Percentiles rank a stretch among this genome's conserved stretches.
Conservation (phyloP, 2,113 vertebrate species). For the Columba livia region DNA sequence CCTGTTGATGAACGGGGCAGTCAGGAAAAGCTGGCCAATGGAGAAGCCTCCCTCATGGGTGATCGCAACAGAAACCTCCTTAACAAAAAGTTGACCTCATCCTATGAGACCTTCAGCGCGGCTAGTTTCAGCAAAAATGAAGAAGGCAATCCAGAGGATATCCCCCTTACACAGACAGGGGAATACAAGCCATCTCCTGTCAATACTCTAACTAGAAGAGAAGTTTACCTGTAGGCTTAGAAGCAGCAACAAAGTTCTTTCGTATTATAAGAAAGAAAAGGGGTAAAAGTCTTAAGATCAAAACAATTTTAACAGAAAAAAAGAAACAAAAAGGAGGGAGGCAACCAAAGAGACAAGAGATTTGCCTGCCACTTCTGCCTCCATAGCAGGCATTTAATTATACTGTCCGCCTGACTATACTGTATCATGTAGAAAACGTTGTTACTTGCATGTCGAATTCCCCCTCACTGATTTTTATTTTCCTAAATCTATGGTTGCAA, state of each 20-base stretch:
- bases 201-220: constrained; percentile 95
- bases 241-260: constrained; percentile 67
- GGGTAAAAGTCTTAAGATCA: constrained; percentile 64
- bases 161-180: constrained; percentile 93
- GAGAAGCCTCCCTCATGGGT: constrained; percentile 93
- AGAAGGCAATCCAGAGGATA: constrained; percentile 91
- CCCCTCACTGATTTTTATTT: constrained; percentile 74
- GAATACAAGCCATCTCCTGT: constrained; percentile 98
- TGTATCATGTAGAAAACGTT: constrained; percentile 90
- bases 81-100: constrained; percentile 97
- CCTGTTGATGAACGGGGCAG: constrained; percentile 89
- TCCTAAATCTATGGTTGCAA: constrained; percentile 76
- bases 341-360: constrained; percentile 85
- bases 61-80: constrained; percentile 99
- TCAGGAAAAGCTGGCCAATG: constrained; percentile 95
- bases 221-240: constrained; percentile 95
- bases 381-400: constrained; percentile 83
- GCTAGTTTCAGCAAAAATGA: constrained; percentile 90
- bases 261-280: constrained; percentile 64
- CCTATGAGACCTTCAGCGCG: constrained; percentile 92
- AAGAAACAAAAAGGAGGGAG: constrained; percentile 72
- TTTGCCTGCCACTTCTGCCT: constrained; percentile 85
- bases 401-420: constrained; percentile 85
- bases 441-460: constrained; percentile 91
- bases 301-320: constrained; percentile 75